phyloP scores from a whole-genome alignment of 2,797 vertebrate species.

The Muscicapa comitata region DNA sequence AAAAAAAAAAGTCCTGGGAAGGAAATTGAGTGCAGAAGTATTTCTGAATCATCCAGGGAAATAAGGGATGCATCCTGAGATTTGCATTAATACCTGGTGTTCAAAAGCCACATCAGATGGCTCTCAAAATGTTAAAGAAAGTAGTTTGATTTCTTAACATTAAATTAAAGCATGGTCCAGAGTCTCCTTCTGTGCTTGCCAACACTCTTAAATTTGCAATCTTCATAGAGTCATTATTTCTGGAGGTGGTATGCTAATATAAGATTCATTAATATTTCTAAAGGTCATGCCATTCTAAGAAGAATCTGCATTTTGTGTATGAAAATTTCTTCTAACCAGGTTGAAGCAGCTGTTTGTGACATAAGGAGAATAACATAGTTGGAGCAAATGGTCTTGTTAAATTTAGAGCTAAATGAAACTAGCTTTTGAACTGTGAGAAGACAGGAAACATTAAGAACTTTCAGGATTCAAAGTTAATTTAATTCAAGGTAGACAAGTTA shows the following conservation, averaged over 20 bases:
- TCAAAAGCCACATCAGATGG: neutral
- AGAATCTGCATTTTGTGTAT: neutral
- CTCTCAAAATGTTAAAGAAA: neutral
- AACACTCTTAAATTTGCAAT: neutral
- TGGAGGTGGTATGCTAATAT: neutral
- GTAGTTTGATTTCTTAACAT: rapidly evolving
- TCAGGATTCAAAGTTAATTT: neutral
- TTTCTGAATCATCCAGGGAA: neutral
- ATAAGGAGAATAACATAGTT: neutral
- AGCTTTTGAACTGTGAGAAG: neutral
- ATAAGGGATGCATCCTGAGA: neutral
- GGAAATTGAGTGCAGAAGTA: neutral
- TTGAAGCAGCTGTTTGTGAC: neutral
- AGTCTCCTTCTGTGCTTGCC: neutral
- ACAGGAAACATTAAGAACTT: neutral
- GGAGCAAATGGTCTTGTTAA: neutral
- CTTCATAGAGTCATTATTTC: neutral
- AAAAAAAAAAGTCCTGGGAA: neutral
- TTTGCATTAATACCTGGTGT: neutral
- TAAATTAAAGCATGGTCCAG: neutral
- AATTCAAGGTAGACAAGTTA: neutral
- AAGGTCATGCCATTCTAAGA: neutral
- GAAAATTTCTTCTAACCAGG: neutral
- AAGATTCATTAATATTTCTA: neutral
- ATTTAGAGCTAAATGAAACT: neutral